Conservation (phyloP, 2,888 invertebrate species). For the Tortrix viridana region DNA sequence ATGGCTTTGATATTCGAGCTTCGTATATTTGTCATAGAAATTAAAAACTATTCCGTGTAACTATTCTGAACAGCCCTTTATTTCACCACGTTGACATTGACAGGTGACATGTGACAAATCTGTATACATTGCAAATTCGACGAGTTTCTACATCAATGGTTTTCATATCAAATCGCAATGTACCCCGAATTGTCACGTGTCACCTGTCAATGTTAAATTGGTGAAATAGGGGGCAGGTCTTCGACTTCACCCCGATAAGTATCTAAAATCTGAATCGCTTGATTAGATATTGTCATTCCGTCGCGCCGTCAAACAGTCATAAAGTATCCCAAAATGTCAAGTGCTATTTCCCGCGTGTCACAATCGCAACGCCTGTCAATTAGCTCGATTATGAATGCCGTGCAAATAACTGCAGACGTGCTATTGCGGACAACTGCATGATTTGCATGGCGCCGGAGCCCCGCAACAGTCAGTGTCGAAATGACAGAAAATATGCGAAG, state of each 20-base stretch:
- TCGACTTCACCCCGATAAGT: not conserved
- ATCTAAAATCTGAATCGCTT: not conserved
- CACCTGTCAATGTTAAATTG: too few relatives aligned
- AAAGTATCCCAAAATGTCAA: slow-evolving; percentile 1
- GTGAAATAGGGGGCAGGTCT: too few relatives aligned
- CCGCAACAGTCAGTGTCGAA: slow-evolving; percentile 6
- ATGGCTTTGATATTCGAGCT: too few relatives aligned
- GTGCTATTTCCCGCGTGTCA: not conserved
- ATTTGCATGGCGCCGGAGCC: slow-evolving; percentile 29
- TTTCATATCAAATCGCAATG: too few relatives aligned
- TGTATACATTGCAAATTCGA: too few relatives aligned
- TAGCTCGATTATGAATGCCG: slow-evolving; percentile 31
- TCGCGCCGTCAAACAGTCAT: slow-evolving; percentile 3
- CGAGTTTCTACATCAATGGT: too few relatives aligned
- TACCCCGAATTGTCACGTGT: too few relatives aligned
- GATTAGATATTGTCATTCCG: not conserved
- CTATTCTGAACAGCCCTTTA: too few relatives aligned
- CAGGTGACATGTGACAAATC: too few relatives aligned
- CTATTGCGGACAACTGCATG: slow-evolving; percentile 34
- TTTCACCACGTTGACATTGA: too few relatives aligned
- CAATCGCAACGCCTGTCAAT: slow-evolving; percentile 2
- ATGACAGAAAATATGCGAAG: slow-evolving; percentile 6
- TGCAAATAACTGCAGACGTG: slow-evolving; percentile 18
- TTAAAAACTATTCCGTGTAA: too few relatives aligned
- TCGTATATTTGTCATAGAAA: too few relatives aligned